Conservation (phyloP, 2,113 vertebrate species). For the Hypomesus transpacificus region DNA sequence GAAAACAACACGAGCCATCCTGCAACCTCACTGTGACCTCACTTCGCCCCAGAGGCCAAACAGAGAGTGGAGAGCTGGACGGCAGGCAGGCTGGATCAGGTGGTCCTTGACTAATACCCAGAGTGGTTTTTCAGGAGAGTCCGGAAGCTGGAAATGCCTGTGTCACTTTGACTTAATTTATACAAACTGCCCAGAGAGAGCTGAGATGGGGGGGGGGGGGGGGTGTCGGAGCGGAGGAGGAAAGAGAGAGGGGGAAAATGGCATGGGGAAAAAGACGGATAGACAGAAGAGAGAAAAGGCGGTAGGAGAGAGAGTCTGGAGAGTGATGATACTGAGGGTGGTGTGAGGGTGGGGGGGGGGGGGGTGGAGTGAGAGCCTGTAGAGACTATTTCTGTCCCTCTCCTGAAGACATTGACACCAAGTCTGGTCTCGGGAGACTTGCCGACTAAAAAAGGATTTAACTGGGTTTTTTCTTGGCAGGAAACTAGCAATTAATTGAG, state of each 20-base stretch:
- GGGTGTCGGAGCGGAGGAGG: neutral
- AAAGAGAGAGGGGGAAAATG: neutral
- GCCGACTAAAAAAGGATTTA: too few relatives aligned
- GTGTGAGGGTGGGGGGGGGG: neutral
- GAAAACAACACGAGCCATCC: neutral
- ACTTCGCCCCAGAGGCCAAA: too few relatives aligned
- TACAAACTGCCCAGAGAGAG: conserved; percentile 4
- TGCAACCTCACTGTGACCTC: neutral
- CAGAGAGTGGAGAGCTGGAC: neutral
- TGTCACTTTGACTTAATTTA: conserved; percentile 28
- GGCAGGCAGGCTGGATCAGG: conserved; percentile 6
- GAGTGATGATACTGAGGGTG: neutral
- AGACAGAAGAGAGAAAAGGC: neutral
- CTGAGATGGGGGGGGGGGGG: neutral
- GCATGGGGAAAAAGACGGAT: neutral
- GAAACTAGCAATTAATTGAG: neutral
- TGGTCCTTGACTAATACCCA: conserved; percentile 7
- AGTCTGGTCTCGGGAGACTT: neutral
- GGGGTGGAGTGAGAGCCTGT: neutral
- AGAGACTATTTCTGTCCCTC: conserved; percentile 20
- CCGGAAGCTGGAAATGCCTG: conserved; percentile 5
- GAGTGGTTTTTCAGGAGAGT: conserved; percentile 9
- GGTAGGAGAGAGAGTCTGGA: neutral
- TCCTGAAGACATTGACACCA: conserved; percentile 15
- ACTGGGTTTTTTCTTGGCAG: neutral